Base-by-base conservation (phyloP, 1,140 invertebrate species). In the Heliconius congener region DNA sequence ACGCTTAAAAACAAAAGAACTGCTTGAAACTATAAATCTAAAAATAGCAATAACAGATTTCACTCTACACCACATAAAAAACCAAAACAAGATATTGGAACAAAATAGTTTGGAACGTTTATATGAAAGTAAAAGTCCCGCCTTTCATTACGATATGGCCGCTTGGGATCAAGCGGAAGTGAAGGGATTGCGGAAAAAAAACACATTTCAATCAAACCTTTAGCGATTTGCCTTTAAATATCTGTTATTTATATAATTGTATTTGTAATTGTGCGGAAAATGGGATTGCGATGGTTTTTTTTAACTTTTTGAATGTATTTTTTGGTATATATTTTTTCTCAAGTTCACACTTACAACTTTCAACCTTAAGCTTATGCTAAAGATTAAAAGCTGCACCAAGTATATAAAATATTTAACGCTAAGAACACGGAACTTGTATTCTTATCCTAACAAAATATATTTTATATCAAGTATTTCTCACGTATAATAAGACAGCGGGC, bases 191-290 rank as follows among this genome's bases (percentile, higher is more conserved):
- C 42, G 60, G 27, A 23, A 60, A 60, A 66, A 66, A 66, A 66
- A 66, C n/a, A 66, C 23, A 66, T 66, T 66, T 66, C 60, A 66
- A 66, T 66, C 60, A 66, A 66, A 66, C 60, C 60, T 66, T 66
- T 66, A 66, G 60, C 60, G 60, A 66, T 66, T 27, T 30, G 60
- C 60, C 60, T 66, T 66, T 66, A 66, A 66, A 66, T 66, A 66
- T 66, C 60, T 30, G 13, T 66, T 66, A 27, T 66, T 66, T 27
- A 66, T 66, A 6, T 11, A 66, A 66, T 23, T 23, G 23, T 23
- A 23, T 23, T 23, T 23, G 23, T 23, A 30, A 16, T 66, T 66
- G 23, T 30, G 9, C 27, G 11, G 11, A 66, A 66, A 27, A 16
- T 13, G 27, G 8, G 11, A 66, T 30, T 23, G n/a, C 11, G 50